A percentile compares a stretch with the other conserved stretches of the same genome.
Conservation (phyloP, 1,140 invertebrate species). For the Brevipalpus yothersi region DNA sequence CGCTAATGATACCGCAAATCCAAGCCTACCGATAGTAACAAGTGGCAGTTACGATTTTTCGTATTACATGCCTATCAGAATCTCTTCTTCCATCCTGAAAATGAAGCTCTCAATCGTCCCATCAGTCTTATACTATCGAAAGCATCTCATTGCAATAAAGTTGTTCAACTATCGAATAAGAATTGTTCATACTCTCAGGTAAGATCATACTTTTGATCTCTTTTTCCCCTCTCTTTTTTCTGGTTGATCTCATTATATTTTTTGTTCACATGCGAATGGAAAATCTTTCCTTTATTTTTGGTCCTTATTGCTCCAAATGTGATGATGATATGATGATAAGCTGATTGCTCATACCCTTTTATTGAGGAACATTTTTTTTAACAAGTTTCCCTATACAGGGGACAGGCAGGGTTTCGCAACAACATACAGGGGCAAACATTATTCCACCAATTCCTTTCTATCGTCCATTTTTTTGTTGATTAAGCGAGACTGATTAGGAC, state of each 20-base stretch:
- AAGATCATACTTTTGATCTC: slow-evolving; percentile 3
- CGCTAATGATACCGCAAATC: slow-evolving; percentile 38
- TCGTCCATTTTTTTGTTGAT: background rate
- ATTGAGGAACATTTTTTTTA: no score
- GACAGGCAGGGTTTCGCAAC: no score
- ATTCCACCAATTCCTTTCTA: background rate
- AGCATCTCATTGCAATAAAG: slow-evolving; percentile 62
- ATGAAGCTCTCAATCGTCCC: slow-evolving; percentile 36
- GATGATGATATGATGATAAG: background rate
- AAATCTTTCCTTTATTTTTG: no score
- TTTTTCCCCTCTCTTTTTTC: slow-evolving; percentile 1
- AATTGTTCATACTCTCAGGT: slow-evolving; percentile 5
- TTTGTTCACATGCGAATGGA: no score
- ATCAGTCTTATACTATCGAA: slow-evolving; percentile 62
- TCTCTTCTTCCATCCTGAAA: slow-evolving; percentile 71
- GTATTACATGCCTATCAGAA: slow-evolving; percentile 83
- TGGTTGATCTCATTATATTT: no score
- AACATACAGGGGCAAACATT: no score
- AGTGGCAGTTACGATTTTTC: slow-evolving; percentile 75
- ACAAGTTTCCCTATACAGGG: no score
- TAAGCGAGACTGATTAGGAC: background rate
- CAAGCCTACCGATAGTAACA: slow-evolving; percentile 60
- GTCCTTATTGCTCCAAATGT: no score
- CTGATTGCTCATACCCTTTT: background rate
- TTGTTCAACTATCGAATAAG: slow-evolving; percentile 24